Percentiles rank a stretch among this genome's conserved stretches.
phyloP scores from a whole-genome alignment of 92 coral and sea anemone species.

The Epizoanthus illoricatus region DNA sequence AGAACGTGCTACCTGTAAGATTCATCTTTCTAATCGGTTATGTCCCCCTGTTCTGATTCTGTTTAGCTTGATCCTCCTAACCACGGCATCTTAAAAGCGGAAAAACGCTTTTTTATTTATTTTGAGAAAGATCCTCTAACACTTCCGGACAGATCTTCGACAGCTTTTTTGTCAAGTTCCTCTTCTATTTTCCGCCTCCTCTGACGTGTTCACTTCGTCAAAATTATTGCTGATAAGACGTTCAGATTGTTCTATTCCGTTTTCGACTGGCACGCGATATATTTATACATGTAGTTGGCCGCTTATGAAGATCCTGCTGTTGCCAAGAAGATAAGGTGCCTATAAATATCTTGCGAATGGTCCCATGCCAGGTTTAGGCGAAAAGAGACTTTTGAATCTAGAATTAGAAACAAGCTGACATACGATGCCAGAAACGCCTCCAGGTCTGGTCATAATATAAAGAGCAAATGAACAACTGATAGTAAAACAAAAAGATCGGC shows the following conservation, averaged over 20 bases:
- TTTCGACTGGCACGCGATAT: neutral
- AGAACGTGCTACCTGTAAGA: too few relatives aligned
- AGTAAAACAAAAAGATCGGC: too few relatives aligned
- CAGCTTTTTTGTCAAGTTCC: neutral
- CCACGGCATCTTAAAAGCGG: neutral
- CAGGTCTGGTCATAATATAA: too few relatives aligned
- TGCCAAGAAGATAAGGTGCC: neutral
- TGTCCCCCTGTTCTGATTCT: too few relatives aligned
- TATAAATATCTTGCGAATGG: neutral
- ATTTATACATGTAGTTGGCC: neutral
- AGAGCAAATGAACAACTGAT: too few relatives aligned
- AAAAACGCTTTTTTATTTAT: neutral
- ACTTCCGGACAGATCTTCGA: neutral
- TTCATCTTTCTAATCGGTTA: too few relatives aligned
- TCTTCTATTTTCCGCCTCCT: neutral
- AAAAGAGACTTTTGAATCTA: too few relatives aligned
- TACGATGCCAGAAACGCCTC: too few relatives aligned
- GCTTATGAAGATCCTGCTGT: neutral
- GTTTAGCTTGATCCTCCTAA: too few relatives aligned
- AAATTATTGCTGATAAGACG: conserved; percentile 6
- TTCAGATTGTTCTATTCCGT: neutral
- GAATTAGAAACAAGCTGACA: too few relatives aligned
- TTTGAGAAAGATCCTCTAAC: neutral
- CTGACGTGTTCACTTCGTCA: conserved; percentile 5
- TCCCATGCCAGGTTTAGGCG: too few relatives aligned